Conservation (phyloP, 2,797 vertebrate species). For the Luscinia megarhynchos region DNA sequence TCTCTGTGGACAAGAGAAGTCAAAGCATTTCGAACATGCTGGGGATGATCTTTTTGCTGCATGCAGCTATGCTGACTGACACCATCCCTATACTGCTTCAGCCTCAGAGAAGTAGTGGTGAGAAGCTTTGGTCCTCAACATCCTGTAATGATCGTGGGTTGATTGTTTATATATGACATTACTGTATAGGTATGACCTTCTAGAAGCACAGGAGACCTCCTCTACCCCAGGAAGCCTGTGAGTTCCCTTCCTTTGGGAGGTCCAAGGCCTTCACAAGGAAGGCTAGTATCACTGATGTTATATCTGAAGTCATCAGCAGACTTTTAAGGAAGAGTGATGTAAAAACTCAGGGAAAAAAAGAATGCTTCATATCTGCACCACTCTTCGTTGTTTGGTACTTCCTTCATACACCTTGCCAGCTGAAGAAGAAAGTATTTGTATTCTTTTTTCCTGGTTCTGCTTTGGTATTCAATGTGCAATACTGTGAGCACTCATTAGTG, state of each 20-base stretch:
- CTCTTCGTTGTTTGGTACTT: background rate
- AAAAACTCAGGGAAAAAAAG: background rate
- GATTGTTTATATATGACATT: background rate
- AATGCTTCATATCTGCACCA: background rate
- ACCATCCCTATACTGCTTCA: background rate
- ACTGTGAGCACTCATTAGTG: background rate
- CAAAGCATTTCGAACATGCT: background rate
- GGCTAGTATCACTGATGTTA: background rate
- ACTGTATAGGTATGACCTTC: fast-evolving
- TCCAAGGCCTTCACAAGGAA: background rate
- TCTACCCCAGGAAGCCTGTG: background rate
- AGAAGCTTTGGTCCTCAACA: background rate
- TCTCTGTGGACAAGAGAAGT: background rate
- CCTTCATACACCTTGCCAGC: background rate
- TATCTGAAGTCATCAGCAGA: background rate
- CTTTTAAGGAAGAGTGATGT: background rate
- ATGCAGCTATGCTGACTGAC: fast-evolving
- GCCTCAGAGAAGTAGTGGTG: background rate
- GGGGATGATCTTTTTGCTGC: background rate
- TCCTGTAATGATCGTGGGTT: background rate
- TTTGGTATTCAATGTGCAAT: background rate
- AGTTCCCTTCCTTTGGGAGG: background rate
- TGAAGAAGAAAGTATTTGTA: background rate
- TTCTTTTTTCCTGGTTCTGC: background rate
- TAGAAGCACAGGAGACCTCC: background rate